Percentiles rank a stretch among this genome's conserved stretches.
Evolutionary conservation across 2,113 vertebrate species (phyloP).

Genomic region (Tretioscincus oriximinensis): DNA sequence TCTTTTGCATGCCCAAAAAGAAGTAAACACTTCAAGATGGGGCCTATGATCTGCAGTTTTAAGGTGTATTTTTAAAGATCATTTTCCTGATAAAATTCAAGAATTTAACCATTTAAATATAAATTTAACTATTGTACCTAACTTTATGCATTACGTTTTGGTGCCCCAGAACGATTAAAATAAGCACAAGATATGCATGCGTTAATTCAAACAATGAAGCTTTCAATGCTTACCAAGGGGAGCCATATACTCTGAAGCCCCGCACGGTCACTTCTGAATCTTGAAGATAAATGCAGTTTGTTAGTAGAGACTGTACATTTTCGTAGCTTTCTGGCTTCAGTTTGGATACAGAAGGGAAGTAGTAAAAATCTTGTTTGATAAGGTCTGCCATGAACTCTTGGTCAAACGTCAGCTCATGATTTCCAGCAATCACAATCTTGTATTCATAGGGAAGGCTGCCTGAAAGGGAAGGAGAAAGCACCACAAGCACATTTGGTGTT

Average conservation of each 20-base stretch:
- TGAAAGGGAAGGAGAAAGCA: constrained; percentile 61
- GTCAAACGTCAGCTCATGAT: constrained; percentile 97
- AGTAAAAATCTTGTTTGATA: constrained; percentile 98
- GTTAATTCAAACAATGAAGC: constrained; percentile 37
- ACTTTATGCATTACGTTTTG: neutral
- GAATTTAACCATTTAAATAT: neutral
- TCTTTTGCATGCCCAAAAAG: neutral
- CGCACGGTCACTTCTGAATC: constrained; percentile 93
- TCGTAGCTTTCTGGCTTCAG: constrained; percentile 96
- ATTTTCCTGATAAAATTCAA: neutral
- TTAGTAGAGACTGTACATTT: constrained; percentile 93
- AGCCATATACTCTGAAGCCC: constrained; percentile 92
- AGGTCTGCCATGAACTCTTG: constrained; percentile 98
- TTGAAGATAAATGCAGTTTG: constrained; percentile 98
- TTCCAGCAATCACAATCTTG: constrained; percentile 95
- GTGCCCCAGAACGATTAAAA: constrained; percentile 29
- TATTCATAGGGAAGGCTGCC: constrained; percentile 95
- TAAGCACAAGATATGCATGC: constrained; percentile 33
- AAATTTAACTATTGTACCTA: neutral
- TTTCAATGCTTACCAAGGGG: constrained; percentile 88
- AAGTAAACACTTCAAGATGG: too few relatives aligned
- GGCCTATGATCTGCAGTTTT: neutral
- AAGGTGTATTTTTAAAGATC: neutral
- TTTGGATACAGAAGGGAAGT: constrained; percentile 95
- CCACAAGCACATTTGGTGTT: constrained; percentile 41